These are phyloP conservation scores for Troglohyphantes excavatus DNA, from an alignment of 2,888 invertebrate species.

Conservation along the genomic window DNA sequence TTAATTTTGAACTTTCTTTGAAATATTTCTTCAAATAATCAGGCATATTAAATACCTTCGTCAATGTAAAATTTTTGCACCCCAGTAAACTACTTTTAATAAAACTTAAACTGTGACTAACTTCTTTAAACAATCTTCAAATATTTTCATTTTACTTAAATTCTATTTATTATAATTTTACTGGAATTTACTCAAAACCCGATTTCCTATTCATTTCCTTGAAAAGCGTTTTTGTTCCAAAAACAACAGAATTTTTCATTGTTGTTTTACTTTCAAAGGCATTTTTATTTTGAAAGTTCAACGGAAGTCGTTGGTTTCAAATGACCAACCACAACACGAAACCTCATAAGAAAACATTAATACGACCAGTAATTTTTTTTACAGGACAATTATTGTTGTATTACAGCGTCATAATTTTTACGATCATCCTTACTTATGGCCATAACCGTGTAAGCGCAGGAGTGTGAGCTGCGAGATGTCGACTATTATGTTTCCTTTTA, in stretches of 20 bases:
- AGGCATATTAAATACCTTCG: too few relatives aligned
- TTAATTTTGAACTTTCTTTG: too few relatives aligned
- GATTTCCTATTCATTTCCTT: too few relatives aligned
- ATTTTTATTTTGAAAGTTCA: background rate
- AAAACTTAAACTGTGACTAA: too few relatives aligned
- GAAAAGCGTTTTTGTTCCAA: background rate
- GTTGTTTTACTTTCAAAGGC: background rate
- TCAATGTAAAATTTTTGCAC: too few relatives aligned
- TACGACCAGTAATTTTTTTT: background rate
- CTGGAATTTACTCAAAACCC: too few relatives aligned
- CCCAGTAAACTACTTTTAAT: too few relatives aligned
- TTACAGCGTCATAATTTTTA: slow-evolving; percentile 29
- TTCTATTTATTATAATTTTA: too few relatives aligned
- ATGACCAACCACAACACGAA: background rate
- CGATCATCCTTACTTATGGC: slow-evolving; percentile 30
- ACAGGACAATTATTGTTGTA: background rate
- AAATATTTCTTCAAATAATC: too few relatives aligned
- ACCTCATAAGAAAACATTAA: background rate
- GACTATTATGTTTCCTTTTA: background rate
- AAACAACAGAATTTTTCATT: background rate
- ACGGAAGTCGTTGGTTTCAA: slow-evolving; percentile 5
- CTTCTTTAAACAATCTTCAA: too few relatives aligned
- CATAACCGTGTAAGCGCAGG: background rate
- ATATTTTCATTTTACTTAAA: too few relatives aligned
- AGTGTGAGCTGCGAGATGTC: background rate